These are phyloP conservation scores for Netelia fuscicornis DNA, from an alignment of 2,888 invertebrate genomes.

Conservation along the genomic window DNA sequence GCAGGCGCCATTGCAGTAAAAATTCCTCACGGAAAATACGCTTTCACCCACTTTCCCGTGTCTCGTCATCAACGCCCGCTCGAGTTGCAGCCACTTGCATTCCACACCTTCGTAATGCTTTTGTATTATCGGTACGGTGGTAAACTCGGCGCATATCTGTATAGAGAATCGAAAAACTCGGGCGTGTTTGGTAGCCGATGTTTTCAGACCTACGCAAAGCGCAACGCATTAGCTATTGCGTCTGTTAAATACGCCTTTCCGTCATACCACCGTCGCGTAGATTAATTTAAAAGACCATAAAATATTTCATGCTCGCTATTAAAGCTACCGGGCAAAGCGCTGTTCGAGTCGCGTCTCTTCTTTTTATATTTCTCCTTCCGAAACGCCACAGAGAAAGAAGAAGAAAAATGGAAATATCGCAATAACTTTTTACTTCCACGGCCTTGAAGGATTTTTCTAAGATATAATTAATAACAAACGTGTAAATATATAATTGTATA, in stretches of 20 bases:
- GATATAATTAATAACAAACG: background rate
- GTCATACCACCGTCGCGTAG: background rate
- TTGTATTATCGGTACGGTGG: slow-evolving; percentile 35
- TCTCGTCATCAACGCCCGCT: slow-evolving; percentile 46
- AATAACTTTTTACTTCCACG: background rate
- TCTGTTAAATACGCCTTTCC: background rate
- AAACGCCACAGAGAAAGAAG: background rate
- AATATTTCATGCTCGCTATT: background rate
- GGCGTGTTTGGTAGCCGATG: too few species aligned
- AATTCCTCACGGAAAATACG: slow-evolving; percentile 54
- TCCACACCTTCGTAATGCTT: slow-evolving; percentile 62
- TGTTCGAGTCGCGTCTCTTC: background rate
- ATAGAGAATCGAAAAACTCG: too few species aligned
- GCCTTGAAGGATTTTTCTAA: background rate
- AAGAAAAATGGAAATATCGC: background rate
- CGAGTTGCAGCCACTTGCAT: slow-evolving; percentile 29
- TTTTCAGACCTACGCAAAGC: slow-evolving; percentile 37
- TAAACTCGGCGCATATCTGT: background rate
- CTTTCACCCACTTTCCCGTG: slow-evolving; percentile 68
- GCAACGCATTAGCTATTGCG: slow-evolving; percentile 15
- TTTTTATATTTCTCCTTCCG: background rate
- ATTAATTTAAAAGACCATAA: slow-evolving; percentile 2
- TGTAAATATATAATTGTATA: background rate
- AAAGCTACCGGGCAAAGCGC: too few species aligned
- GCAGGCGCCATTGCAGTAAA: slow-evolving; percentile 15